phyloP scores from a whole-genome alignment of 2,113 vertebrate genomes.

The Poeciliopsis turrubarensis region DNA sequence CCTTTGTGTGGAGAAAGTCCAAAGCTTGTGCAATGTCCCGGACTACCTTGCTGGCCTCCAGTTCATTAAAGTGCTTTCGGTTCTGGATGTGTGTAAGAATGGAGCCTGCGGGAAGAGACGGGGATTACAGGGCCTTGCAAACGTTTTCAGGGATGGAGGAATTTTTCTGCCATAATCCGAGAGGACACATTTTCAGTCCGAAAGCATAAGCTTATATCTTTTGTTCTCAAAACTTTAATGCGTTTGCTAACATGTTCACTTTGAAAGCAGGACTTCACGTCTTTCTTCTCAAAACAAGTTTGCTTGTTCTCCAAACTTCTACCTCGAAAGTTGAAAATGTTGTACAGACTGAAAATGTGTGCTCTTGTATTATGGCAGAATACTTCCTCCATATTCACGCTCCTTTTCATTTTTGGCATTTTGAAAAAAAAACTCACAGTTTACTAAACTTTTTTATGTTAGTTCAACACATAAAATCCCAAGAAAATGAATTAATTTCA shows the following conservation, averaged over 20 bases:
- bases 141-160: not conserved
- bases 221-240: no score
- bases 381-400: not conserved
- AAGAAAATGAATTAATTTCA: not conserved
- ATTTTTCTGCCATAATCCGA: no score
- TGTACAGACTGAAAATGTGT: no score
- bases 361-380: no score
- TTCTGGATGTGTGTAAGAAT: slow-evolving; percentile 95
- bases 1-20: slow-evolving; percentile 95
- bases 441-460: not conserved
- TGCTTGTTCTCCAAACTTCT: no score
- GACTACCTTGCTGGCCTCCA: slow-evolving; percentile 94
- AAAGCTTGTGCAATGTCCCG: slow-evolving; percentile 91
- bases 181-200: no score
- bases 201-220: no score
- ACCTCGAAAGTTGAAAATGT: no score
- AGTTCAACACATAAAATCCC: not conserved
- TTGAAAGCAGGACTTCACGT: no score
- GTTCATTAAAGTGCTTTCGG: slow-evolving; percentile 93
- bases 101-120: slow-evolving; percentile 81
- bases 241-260: no score
- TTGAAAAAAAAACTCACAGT: not conserved
- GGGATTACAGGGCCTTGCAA: not conserved
- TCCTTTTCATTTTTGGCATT: not conserved
- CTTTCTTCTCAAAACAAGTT: no score